Evolutionary conservation across 2,797 vertebrate genomes (phyloP), one percentile per base, ranked within the genome.

Genomic region (Triplophysa bombifrons): DNA sequence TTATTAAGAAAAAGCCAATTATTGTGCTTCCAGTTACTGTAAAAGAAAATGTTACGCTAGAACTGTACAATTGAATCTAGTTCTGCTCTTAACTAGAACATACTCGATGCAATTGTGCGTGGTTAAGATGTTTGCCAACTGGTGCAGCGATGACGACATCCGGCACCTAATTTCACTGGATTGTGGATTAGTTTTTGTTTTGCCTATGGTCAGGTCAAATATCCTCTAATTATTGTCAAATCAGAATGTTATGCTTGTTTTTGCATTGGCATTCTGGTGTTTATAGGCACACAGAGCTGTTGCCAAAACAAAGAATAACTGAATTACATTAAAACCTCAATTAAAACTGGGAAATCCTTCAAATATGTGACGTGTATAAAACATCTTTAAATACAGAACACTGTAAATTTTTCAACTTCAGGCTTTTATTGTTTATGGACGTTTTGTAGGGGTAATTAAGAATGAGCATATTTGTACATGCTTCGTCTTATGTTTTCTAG

Each of bases 301-400:
- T 34, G 58, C 13, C 53, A 1, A 30, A 46, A 58, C 46, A 8
- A 8, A 25, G 20, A 58, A 25, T 27, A 30, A 75, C 10, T 55
- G 27, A 34, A 67, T 30, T 30, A 4, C 13, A 65, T 64, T 41
- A 17, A 74, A 51, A 53, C 0, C 53, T 20, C n/a, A 20, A n/a
- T 55, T 55, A n/a, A 55, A 55, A 55, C 53, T 3, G 53, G 8
- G n/a, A 55, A 55, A 55, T 55, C 7, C 51, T 19, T 51, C 50
- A 51, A 51, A 51, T 51, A 19, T 51, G 16, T 51, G 89, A 87
- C 60, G 84, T 69, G 87, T 86, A 81, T 89, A 87, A 90, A 89
- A 86, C 46, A 48, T 48, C 3, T 48, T 14, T 3, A 48, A 13
- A 48, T 48, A 48, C 13, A 48, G 13, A 48, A 13, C 46, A 13